A percentile compares a stretch with the other conserved stretches of the same genome.
These are phyloP conservation scores for Lysandra bellargus DNA, from an alignment of 2,888 invertebrate genomes.

Conservation along the genomic window DNA sequence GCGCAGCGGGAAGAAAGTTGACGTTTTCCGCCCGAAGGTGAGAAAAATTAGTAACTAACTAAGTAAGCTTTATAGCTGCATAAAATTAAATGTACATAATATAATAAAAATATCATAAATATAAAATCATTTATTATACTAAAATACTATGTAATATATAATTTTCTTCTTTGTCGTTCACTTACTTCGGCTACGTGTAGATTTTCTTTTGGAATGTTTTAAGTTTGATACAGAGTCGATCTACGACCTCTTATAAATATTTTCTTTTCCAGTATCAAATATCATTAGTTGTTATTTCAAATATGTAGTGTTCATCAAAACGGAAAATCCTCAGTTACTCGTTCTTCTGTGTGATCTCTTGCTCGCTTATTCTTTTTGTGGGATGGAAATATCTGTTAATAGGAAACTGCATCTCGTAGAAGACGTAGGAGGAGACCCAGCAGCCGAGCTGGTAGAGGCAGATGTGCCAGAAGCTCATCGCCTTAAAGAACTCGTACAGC, in stretches of 20 bases:
- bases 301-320: neutral
- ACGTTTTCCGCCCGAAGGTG: too few species aligned
- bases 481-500: constrained; percentile 76
- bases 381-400: constrained; percentile 64
- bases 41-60: too few species aligned
- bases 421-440: constrained; percentile 58
- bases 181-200: neutral
- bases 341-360: neutral
- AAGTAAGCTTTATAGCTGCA: neutral
- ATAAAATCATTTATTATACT: neutral
- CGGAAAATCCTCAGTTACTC: neutral
- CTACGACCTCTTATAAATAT: neutral
- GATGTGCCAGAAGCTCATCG: constrained; percentile 77
- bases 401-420: constrained; percentile 65
- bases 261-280: neutral
- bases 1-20: too few species aligned
- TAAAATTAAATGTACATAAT: neutral
- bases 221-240: neutral
- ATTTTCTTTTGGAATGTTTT: neutral
- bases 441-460: constrained; percentile 63
- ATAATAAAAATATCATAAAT: neutral
- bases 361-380: constrained; percentile 20
- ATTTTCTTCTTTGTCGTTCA: neutral
- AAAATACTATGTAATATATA: neutral
- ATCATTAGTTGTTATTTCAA: neutral